Evolutionary conservation across 2,113 vertebrate species (phyloP).

Genomic region (Tetraodon nigroviridis): DNA sequence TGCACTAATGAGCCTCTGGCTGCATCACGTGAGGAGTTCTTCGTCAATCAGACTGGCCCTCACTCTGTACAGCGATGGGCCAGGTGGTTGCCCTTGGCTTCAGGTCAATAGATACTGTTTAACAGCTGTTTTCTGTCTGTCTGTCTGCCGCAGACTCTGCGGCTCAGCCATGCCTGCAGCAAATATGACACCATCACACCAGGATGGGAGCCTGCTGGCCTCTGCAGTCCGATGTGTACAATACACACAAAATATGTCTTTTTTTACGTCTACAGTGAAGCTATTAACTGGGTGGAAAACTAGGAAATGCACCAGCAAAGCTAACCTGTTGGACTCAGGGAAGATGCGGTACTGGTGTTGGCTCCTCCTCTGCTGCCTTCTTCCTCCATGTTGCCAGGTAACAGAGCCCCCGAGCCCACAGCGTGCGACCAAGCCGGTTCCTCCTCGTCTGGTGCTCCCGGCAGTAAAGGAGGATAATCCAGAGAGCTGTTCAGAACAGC

Average conservation of each 20-base stretch:
- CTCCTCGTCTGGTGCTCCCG: slow-evolving; percentile 36
- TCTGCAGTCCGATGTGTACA: too few relatives aligned
- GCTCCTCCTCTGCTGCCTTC: slow-evolving; percentile 47
- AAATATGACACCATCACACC: not conserved
- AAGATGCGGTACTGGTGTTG: slow-evolving; percentile 49
- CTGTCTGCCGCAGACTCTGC: slow-evolving; percentile 7
- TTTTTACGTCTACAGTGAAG: not conserved
- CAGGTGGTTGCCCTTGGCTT: slow-evolving; percentile 45
- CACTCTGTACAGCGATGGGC: slow-evolving; percentile 30
- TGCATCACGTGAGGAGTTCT: slow-evolving; percentile 37
- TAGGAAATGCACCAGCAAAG: not conserved
- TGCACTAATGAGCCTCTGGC: slow-evolving; percentile 44
- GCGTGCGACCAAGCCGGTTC: slow-evolving; percentile 57
- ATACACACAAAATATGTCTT: too few relatives aligned
- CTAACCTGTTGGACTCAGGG: slow-evolving; percentile 53
- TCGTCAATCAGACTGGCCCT: slow-evolving; percentile 30
- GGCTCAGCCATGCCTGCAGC: slow-evolving; percentile 3
- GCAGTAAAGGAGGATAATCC: slow-evolving; percentile 36
- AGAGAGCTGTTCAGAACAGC: slow-evolving; percentile 37
- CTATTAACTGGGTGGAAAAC: not conserved
- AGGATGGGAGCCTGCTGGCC: too few relatives aligned
- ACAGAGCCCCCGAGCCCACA: slow-evolving; percentile 58
- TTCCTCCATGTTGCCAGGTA: slow-evolving; percentile 62
- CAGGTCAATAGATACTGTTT: slow-evolving; percentile 56
- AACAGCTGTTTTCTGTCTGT: slow-evolving; percentile 56